These are phyloP conservation scores for Stegana nigrithorax DNA, from an alignment of 2,888 invertebrate genomes.

Conservation along the genomic window DNA sequence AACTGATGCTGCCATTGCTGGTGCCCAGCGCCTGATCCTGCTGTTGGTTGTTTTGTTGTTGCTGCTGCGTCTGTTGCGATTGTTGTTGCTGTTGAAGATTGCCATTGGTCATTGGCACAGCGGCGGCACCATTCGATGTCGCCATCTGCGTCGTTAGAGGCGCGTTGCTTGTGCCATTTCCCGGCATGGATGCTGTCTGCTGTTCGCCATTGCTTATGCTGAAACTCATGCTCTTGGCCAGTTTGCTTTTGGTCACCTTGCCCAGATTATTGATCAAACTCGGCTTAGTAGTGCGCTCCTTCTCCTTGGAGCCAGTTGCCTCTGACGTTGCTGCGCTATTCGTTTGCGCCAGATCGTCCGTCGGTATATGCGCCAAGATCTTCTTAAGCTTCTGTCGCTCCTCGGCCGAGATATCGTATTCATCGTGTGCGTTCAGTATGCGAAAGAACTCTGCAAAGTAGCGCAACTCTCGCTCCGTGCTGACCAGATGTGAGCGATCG, in stretches of 20 bases:
- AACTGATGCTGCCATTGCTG: slow-evolving; percentile 22
- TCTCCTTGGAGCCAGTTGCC: slow-evolving; percentile 33
- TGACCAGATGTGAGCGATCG: slow-evolving; percentile 75
- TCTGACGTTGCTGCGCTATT: slow-evolving; percentile 21
- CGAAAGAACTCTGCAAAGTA: slow-evolving; percentile 73
- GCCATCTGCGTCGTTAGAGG: slow-evolving; percentile 36
- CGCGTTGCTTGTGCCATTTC: slow-evolving; percentile 16
- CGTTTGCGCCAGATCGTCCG: slow-evolving; percentile 35
- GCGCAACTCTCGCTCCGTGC: slow-evolving; percentile 77
- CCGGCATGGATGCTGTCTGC: neutral
- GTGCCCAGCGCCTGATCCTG: neutral
- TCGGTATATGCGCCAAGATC: slow-evolving; percentile 69
- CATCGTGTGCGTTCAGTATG: slow-evolving; percentile 66
- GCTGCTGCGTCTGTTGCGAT: neutral
- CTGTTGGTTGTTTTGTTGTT: neutral
- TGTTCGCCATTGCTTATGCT: slow-evolving; percentile 31
- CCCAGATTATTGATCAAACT: slow-evolving; percentile 63
- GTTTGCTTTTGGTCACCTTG: slow-evolving; percentile 66
- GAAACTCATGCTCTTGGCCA: slow-evolving; percentile 66
- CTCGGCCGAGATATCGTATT: slow-evolving; percentile 61
- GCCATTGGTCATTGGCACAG: neutral
- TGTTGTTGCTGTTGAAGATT: slow-evolving; percentile 15
- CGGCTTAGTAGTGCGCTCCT: slow-evolving; percentile 54
- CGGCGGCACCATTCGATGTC: neutral
- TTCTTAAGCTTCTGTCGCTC: slow-evolving; percentile 69